Evolutionary conservation across 2,888 invertebrate species (phyloP), one percentile per base, ranked within the genome.

Genomic region (Acronicta psi): DNA sequence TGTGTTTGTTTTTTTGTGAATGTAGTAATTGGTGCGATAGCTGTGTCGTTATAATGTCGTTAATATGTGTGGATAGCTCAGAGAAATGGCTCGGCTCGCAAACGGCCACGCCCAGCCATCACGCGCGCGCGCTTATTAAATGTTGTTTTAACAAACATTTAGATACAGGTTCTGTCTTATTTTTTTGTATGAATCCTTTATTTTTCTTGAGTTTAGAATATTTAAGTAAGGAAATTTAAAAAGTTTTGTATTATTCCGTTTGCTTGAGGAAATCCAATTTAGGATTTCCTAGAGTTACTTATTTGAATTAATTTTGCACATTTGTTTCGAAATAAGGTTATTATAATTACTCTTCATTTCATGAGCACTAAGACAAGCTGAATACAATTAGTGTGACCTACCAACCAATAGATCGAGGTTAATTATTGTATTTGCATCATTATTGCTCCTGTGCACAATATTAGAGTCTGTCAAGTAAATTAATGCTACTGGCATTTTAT

Each of bases 1-100:
- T 59, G 41, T 72, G 59, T 66, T 55, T 69, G 75, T 69, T 74
- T 71, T 77, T 74, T 51, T 31, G 47, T 49, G 40, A 58, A 25
- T 42, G 53, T 18, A 45, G 57, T 75, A 75, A 77, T 72, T 69
- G 62, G 57, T 50, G 50, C 45, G 49, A 56, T 75, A 50, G 59
- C 17, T 53, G 59, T 56, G 46, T 51, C 51, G 65, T 73, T 69
- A 69, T 60, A 62, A 50, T 60, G 52, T 67, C 57, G 60, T 67
- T 67, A 67, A 57, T 75, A 65, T 45, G 46, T 65, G 59, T 47
- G 50, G 52, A 57, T 66, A 47, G 68, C 54, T 52, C 14, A 20
- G 69, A 73, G 69, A 75, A 72, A 73, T 73, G 59, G 61, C 56
- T 60, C 58, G 37, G 37, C 61, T 23, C 44, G 45, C 41, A 17